These are phyloP conservation scores for Heliocidaris erythrogramma DNA, from an alignment of 35 echinoderm and acorn worm species.

Conservation along the genomic window DNA sequence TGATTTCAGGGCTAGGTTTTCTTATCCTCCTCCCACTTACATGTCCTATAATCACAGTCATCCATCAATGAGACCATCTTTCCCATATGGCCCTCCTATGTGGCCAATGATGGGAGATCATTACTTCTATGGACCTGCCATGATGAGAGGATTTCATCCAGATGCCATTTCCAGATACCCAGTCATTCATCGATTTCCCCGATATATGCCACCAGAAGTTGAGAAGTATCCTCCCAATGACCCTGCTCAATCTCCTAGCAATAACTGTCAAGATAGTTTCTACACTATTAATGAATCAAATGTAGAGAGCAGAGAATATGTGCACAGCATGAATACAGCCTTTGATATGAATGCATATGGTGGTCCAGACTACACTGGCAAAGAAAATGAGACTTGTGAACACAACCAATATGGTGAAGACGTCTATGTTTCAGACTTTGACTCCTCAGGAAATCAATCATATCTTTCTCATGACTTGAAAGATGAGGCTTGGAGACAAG, in stretches of 20 bases:
- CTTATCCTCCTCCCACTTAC: background rate
- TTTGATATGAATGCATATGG: background rate
- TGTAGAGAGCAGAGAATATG: background rate
- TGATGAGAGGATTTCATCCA: constrained; percentile 1
- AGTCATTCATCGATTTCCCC: background rate
- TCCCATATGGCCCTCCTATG: background rate
- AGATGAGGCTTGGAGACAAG: background rate
- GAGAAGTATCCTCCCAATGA: background rate
- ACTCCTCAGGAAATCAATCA: background rate
- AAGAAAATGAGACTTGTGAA: background rate
- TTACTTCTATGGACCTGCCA: constrained; percentile 12
- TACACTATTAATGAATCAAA: background rate
- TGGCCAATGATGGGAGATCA: background rate
- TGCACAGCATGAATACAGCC: background rate
- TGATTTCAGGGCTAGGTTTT: background rate
- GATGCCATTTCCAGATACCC: constrained; percentile 10
- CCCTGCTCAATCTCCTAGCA: background rate
- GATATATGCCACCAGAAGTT: background rate
- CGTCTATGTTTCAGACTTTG: background rate
- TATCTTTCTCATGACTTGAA: background rate
- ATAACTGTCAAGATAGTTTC: background rate
- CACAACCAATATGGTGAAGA: background rate
- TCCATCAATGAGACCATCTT: background rate
- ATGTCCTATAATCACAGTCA: background rate
- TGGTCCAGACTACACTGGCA: background rate